Conservation (phyloP, 2,113 vertebrate genomes). For the Cebus imitator region DNA sequence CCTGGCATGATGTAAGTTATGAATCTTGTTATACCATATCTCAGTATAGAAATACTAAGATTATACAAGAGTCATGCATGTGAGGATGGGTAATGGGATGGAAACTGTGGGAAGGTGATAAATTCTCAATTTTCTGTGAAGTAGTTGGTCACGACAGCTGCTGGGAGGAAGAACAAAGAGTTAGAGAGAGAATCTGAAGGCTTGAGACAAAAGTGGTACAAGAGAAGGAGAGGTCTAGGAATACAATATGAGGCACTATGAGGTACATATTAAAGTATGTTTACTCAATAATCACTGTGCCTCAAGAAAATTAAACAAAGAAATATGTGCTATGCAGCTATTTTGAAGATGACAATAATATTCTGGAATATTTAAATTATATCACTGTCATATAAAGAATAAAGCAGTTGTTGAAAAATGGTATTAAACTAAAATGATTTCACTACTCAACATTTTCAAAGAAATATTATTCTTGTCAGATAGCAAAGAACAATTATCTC, state of each 20-base stretch:
- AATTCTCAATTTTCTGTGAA: neutral
- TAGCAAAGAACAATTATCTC: neutral
- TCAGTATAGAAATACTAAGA: neutral
- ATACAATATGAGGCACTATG: neutral
- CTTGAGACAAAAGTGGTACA: neutral
- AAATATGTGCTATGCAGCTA: neutral
- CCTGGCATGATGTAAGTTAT: neutral
- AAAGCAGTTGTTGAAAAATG: neutral
- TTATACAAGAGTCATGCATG: neutral
- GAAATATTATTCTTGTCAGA: neutral
- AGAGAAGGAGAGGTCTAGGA: neutral
- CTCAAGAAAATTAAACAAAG: neutral
- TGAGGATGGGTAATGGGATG: neutral
- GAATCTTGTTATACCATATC: neutral
- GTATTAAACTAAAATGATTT: neutral
- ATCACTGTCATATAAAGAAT: neutral
- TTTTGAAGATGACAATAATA: neutral
- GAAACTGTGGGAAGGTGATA: neutral
- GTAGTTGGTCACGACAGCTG: neutral
- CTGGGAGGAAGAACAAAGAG: neutral
- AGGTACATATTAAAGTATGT: neutral
- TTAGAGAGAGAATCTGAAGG: neutral
- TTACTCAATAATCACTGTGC: neutral
- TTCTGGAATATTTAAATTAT: neutral
- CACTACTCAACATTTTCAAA: neutral